Percentiles rank a stretch among this genome's conserved stretches.
These are phyloP conservation scores for Drosophila setifemur DNA, from an alignment of 1,140 invertebrate species.

Conservation along the genomic window DNA sequence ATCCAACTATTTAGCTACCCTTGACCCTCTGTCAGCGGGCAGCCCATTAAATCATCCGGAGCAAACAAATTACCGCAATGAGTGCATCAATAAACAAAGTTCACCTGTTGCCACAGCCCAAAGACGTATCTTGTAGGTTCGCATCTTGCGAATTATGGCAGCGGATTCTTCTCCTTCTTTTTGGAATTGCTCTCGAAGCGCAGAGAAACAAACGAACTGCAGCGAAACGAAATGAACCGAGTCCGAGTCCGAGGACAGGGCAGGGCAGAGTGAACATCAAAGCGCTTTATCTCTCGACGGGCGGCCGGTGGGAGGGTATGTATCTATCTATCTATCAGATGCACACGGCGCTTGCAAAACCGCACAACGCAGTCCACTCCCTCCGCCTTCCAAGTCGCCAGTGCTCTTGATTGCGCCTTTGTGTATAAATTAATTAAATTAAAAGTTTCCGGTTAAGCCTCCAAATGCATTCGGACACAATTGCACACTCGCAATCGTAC, in stretches of 20 bases:
- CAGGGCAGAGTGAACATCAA: slow-evolving; percentile 46
- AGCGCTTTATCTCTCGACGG: slow-evolving; percentile 48
- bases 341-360: slow-evolving; percentile 53
- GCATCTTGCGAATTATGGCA: slow-evolving; percentile 42
- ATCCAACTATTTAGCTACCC: slow-evolving; percentile 2
- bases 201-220: slow-evolving; percentile 31
- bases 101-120: slow-evolving; percentile 49
- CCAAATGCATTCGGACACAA: slow-evolving; percentile 51
- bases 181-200: slow-evolving; percentile 28
- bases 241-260: too few species aligned
- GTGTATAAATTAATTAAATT: slow-evolving; percentile 82
- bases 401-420: slow-evolving; percentile 78
- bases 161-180: slow-evolving; percentile 39
- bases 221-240: slow-evolving; percentile 56
- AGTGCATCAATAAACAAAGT: slow-evolving; percentile 43
- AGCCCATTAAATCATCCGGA: slow-evolving; percentile 44
- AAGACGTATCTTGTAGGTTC: slow-evolving; percentile 25
- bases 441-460: slow-evolving; percentile 82
- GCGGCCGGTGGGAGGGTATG: slow-evolving; percentile 5
- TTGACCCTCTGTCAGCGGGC: slow-evolving; percentile 30
- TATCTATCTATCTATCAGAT: slow-evolving; percentile 55
- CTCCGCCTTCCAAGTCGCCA: slow-evolving; percentile 29
- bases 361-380: slow-evolving; percentile 24
- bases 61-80: slow-evolving; percentile 43
- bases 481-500: slow-evolving; percentile 30